Base-by-base conservation (phyloP, 2,113 vertebrate species). In the Meleagris gallopavo region DNA sequence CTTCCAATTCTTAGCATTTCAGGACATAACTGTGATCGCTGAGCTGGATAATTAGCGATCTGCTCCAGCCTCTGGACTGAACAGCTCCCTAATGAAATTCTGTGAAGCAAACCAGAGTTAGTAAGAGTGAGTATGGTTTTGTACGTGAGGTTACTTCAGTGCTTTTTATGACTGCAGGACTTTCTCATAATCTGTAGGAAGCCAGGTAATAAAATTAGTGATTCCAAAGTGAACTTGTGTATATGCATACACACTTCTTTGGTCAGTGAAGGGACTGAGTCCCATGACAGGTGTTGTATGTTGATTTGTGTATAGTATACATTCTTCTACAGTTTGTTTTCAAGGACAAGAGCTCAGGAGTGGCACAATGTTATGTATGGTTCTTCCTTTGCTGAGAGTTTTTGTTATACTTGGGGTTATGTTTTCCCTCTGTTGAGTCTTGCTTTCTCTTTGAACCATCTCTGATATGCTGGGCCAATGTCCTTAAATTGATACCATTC, bases 11-110 rank as follows among this genome's bases (percentile, higher is more conserved):
- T 22, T 91, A 48, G 48, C 16, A 29, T 95, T 95, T 78, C 91
- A 91, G 79, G 88, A 82, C 30, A 78, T 83, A 78, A 29, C 85
- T 86, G 65, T 86, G 91, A 75, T 88, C 52, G 0, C 72, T 94
- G 89, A 86, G 83, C 84, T 93, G 93, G 89, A 88, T 96, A 94
- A 95, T 95, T 88, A 75, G 57, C 36, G 76, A 81, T 75, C 75
- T 86, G 27, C 46, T 91, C 55, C 61, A 83, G 83, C 41, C 54
- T 74, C 72, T 84, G 76, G 79, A 86, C 91, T 75, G 79, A 91
- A 58, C 27, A 61, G 21, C 19, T 89, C 69, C 85, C 13, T 83
- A 88, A 86, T 78, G 52, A 93, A 95, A 80, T 46, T 48, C 40
- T 17, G 6, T n/a, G 57, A 57, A 67, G 52, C 46, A 89, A 95